Base-by-base conservation (phyloP, 2,797 vertebrate genomes). In the Rhinichthys osculus region DNA sequence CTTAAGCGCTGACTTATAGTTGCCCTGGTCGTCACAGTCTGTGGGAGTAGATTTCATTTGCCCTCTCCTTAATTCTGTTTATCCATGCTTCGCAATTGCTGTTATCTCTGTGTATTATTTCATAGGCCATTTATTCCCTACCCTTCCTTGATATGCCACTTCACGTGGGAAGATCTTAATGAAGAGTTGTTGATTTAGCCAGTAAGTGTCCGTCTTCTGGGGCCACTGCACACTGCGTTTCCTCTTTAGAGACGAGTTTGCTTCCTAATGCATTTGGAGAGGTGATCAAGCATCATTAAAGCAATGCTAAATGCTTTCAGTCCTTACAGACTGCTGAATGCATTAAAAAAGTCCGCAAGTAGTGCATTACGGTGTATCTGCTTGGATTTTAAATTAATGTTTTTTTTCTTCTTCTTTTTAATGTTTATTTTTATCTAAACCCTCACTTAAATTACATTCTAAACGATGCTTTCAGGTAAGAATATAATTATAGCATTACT, bases 231-330 rank as follows among this genome's bases (percentile, higher is more conserved):
- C 50, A 52, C 40, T 66, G 82, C 59, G 19, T 76, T 82, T 47
- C 69, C 54, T 50, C 73, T 77, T 50, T 14, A 35, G 59, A 83
- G 57, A 73, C 9, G 52, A 74, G 54, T 74, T 66, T 83, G 71
- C 57, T 76, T 66, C 57, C 30, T 74, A 83, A 83, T 83, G 57
- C 13, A 0, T 50, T 83, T 83, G 30, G 57, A 83, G 71, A 52
- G 70, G 70, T 73, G 70, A 85, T 70, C 52, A 59, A 78, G 47
- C 35, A 70, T 85, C 67, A 62, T 85, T 79, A 78, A n/a, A 85
- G 73, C 62, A 78, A 40, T 78, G 27, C 54, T 23, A 69, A 78
- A 64, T 71, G 35, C 50, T 82, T 42, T 71, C 9, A 40, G 50
- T 71, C 67, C 30, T 81, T 67, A 35, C 7, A 81, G 62, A 47